These are phyloP conservation scores for Onychomys arenicola DNA, from an alignment of 2,797 vertebrate genomes.

Conservation along the genomic window DNA sequence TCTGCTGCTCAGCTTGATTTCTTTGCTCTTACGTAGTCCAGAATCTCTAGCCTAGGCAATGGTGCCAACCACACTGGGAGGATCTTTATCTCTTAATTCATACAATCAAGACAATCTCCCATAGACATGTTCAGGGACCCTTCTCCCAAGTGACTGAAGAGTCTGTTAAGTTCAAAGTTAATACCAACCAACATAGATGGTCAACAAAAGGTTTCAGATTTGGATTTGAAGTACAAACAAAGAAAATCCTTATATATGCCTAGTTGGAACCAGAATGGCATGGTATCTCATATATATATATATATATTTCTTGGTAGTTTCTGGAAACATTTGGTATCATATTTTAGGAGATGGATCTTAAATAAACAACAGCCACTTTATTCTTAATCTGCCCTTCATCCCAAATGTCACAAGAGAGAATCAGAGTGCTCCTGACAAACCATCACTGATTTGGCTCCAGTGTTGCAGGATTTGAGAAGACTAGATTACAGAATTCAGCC, in stretches of 20 bases:
- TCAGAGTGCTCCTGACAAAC: not conserved
- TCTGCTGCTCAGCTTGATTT: not conserved
- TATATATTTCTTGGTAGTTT: not conserved
- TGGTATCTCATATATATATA: not conserved
- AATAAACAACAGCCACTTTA: not conserved
- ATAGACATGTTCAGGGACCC: not conserved
- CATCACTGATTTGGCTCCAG: not conserved
- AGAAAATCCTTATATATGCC: not conserved
- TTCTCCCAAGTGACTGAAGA: not conserved
- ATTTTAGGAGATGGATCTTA: not conserved
- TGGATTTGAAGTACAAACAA: not conserved
- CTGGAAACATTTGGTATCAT: not conserved
- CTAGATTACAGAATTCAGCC: not conserved
- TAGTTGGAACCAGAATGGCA: not conserved
- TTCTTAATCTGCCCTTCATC: constrained; percentile 1
- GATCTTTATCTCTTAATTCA: not conserved
- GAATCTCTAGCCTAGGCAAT: not conserved
- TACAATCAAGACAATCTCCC: not conserved
- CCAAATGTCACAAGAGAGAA: not conserved
- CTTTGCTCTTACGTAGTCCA: not conserved
- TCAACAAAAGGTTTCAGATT: not conserved
- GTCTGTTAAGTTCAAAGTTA: not conserved
- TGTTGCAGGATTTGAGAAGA: not conserved
- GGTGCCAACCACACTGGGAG: not conserved
- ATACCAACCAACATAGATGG: not conserved